Evolutionary conservation across 2,888 invertebrate species (phyloP).

Genomic region (Chymomyza fuscimana): DNA sequence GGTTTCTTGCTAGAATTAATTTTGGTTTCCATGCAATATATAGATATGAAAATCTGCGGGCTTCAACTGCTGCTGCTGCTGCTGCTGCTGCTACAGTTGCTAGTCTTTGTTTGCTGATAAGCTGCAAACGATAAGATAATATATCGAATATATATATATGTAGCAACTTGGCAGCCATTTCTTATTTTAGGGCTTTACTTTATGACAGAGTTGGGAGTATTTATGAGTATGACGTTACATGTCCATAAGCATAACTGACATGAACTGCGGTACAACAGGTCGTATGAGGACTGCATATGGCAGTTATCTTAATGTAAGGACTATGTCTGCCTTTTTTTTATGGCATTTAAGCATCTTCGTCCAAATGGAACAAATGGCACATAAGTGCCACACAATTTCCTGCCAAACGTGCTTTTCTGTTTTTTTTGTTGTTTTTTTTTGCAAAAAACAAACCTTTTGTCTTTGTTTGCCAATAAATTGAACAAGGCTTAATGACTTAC

Average conservation of each 20-base stretch:
- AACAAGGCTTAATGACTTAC: background rate
- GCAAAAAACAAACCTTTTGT: background rate
- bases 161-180: background rate
- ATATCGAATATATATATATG: conserved; percentile 17
- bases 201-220: conserved; percentile 22
- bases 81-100: too few relatives aligned
- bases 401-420: background rate
- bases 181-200: conserved; percentile 12
- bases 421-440: too few relatives aligned
- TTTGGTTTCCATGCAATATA: conserved; percentile 33
- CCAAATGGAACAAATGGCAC: conserved; percentile 15
- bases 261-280: conserved; percentile 46
- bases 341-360: conserved; percentile 14
- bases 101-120: conserved; percentile 38
- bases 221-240: background rate
- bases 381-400: conserved; percentile 30
- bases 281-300: conserved; percentile 45
- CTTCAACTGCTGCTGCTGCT: background rate
- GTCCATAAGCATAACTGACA: conserved; percentile 8
- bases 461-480: background rate
- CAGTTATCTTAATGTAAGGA: conserved; percentile 12
- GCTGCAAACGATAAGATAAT: conserved; percentile 59
- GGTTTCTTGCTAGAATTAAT: conserved; percentile 7
- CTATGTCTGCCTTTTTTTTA: conserved; percentile 26
- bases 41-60: conserved; percentile 36